Base-by-base conservation (phyloP, 2,797 vertebrate genomes). In the Acanthurus lineatus region DNA sequence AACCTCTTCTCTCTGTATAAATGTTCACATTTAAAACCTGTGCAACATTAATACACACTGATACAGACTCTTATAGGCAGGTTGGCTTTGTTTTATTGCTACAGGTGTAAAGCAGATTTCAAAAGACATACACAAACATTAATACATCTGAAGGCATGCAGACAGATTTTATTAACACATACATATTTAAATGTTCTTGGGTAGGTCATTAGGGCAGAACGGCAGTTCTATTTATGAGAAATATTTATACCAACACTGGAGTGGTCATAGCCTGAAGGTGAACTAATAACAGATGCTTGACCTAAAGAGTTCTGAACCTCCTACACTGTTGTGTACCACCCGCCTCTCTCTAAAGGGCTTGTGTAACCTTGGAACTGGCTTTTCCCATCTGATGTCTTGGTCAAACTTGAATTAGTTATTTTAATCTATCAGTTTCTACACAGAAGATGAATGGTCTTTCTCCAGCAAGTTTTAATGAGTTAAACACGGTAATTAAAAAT, bases 331-430 rank as follows among this genome's bases (percentile, higher is more conserved):
- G 61, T 81, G 76, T 68, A 40, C 65, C 78, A 64, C 12, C 19
- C 57, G 48, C 61, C 63, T 65, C 58, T 38, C n/a, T 83, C 63
- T 83, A n/a, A 67, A 93, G 93, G 90, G 88, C 91, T 92, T 76
- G 22, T 64, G 73, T 56, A 65, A 75, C 22, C 47, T 75, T 77
- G 35, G 47, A 79, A 66, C 49, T 66, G 57, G 58, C 52, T 76
- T 73, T 80, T 42, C 19, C 65, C 25, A 14, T 32, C 56, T 53
- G 42, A 51, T 63, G 5, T 63, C 63, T 56, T 20, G 53, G 35
- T 76, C 44, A 25, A 12, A 62, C n/a, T 63, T 40, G 54, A 80
- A 6, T 79, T 71, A 42, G 25, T 35, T 35, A 35, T 35, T 35
- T 60, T 28, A 28, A 68, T 77, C 15, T 44, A 2, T 72, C 72